A percentile compares a stretch with the other conserved stretches of the same genome.
These are phyloP conservation scores for Dipus sagitta DNA, from an alignment of 2,797 vertebrate genomes.

Conservation along the genomic window DNA sequence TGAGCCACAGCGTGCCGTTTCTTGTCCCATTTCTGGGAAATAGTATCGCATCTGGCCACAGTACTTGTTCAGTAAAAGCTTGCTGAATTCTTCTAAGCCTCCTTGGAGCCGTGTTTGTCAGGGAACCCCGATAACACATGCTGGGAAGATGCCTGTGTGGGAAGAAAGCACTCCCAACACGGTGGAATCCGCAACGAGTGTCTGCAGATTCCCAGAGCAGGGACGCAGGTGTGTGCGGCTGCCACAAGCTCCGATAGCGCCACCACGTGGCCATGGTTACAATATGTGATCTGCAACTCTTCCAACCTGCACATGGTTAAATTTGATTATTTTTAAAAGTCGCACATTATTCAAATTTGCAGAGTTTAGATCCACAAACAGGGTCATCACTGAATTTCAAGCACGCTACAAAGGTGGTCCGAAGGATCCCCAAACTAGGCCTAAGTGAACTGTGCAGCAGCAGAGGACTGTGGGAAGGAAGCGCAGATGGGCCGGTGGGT, in stretches of 20 bases:
- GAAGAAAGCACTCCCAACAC: neutral
- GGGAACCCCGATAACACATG: fast-evolving
- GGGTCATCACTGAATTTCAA: neutral
- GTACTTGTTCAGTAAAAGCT: neutral
- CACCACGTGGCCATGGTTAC: neutral
- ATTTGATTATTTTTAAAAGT: neutral
- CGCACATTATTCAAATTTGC: neutral
- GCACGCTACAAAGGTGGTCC: neutral
- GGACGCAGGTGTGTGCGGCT: fast-evolving
- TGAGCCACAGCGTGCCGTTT: neutral
- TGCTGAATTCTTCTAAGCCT: neutral
- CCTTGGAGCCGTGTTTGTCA: neutral
- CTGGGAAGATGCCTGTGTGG: neutral
- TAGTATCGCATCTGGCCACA: neutral
- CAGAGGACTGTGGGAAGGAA: neutral
- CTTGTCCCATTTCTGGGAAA: neutral
- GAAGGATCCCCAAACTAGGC: fast-evolving
- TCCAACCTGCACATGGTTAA: neutral
- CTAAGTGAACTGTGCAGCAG: too few species aligned
- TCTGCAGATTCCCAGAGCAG: fast-evolving
- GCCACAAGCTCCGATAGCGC: neutral
- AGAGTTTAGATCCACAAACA: neutral
- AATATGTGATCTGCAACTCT: fast-evolving
- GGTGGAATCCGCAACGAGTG: neutral
- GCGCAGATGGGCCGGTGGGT: neutral